These are phyloP conservation scores for Ypsolopha sequella DNA, from an alignment of 2,888 invertebrate species.

Conservation along the genomic window DNA sequence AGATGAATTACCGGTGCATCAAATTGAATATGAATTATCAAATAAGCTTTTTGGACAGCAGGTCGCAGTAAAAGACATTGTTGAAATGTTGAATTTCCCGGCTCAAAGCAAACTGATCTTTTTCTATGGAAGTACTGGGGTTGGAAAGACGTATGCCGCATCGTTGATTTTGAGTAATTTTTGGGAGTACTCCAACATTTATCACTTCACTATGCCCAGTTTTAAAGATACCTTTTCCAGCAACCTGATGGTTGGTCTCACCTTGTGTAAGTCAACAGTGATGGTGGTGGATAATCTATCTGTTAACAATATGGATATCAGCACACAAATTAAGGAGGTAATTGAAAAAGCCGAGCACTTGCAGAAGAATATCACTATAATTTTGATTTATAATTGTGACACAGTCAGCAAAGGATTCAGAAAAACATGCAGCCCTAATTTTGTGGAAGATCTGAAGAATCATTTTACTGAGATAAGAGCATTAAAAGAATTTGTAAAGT, in stretches of 20 bases:
- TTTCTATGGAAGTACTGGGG: constrained; percentile 57
- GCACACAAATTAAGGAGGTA: constrained; percentile 26
- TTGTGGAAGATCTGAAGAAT: constrained; percentile 22
- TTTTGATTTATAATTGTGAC: constrained; percentile 51
- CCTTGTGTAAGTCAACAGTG: constrained; percentile 37
- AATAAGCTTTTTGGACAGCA: constrained; percentile 43
- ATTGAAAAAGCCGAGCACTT: constrained; percentile 37
- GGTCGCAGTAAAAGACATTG: constrained; percentile 27
- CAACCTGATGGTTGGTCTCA: constrained; percentile 42
- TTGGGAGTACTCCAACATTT: constrained; percentile 40
- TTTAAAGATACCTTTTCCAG: constrained; percentile 35
- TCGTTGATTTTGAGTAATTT: constrained; percentile 36
- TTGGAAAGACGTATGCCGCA: constrained; percentile 51
- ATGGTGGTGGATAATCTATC: constrained; percentile 49
- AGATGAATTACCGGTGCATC: constrained; percentile 23
- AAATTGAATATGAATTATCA: constrained; percentile 23
- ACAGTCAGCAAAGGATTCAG: constrained; percentile 21
- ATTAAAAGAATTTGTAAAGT: constrained; percentile 35
- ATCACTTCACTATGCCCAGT: constrained; percentile 53
- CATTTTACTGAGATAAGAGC: constrained; percentile 27
- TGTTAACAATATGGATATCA: constrained; percentile 25
- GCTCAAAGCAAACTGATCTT: constrained; percentile 36
- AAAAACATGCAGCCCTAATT: constrained; percentile 30
- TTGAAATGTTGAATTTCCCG: constrained; percentile 26
- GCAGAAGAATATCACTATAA: constrained; percentile 35